These are phyloP conservation scores for Myxocyprinus asiaticus DNA, from an alignment of 2,113 vertebrate species.

Conservation along the genomic window DNA sequence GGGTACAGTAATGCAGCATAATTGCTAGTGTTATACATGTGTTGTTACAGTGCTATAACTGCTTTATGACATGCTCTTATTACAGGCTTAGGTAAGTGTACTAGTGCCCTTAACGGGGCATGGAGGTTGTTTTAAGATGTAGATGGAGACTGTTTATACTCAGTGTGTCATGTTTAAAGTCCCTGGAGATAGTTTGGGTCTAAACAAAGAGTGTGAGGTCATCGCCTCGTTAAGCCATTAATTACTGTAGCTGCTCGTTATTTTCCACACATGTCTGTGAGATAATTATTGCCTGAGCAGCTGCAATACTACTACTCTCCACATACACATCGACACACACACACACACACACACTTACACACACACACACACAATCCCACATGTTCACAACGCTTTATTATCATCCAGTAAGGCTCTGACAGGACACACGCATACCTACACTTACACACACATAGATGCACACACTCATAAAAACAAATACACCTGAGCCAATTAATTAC, in stretches of 20 bases:
- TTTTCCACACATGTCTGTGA: constrained; percentile 42
- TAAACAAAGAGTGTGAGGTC: constrained; percentile 57
- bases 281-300: constrained; percentile 60
- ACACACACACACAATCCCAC: background rate
- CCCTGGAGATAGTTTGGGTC: constrained; percentile 34
- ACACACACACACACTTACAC: constrained; percentile 6
- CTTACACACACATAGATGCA: background rate
- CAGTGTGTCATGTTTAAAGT: constrained; percentile 16
- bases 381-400: background rate
- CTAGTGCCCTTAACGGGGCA: background rate
- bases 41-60: background rate
- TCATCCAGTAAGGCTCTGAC: constrained; percentile 12
- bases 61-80: background rate
- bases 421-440: background rate
- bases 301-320: constrained; percentile 55
- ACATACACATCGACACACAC: too few relatives aligned
- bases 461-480: background rate
- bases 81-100: background rate
- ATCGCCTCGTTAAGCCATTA: constrained; percentile 63
- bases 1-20: too few relatives aligned
- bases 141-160: constrained; percentile 17
- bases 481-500: background rate
- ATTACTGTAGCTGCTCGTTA: constrained; percentile 51
- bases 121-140: constrained; percentile 13
- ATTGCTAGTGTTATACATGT: background rate